A percentile compares a stretch with the other conserved stretches of the same genome.
phyloP scores from a whole-genome alignment of 2,797 vertebrate genomes.

The Discoglossus pictus region DNA sequence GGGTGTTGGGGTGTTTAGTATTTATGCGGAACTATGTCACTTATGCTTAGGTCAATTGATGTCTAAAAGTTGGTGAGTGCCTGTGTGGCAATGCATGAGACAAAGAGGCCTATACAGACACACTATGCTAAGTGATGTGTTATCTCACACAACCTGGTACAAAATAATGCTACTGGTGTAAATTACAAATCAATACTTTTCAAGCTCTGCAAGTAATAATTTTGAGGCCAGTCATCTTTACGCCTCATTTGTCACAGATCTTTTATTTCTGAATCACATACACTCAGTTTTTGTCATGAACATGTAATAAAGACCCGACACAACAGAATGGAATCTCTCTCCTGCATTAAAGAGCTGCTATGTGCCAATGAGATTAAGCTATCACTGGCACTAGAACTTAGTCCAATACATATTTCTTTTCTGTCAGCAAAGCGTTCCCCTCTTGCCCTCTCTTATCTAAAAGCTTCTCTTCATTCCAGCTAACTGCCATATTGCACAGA shows the following conservation, averaged over 20 bases:
- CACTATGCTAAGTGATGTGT: no score
- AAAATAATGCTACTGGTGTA: no score
- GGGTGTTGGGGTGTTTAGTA: no score
- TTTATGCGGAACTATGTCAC: no score
- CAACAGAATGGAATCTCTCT: conserved; percentile 2
- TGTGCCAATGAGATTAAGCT: conserved; percentile 58
- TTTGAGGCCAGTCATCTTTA: no score
- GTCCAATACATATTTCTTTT: conserved; percentile 60
- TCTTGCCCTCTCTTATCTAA: conserved; percentile 67
- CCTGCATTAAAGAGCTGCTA: conserved; percentile 37
- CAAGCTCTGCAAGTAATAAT: no score
- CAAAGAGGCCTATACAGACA: no score
- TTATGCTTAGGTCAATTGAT: no score
- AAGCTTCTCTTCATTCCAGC: conserved; percentile 46
- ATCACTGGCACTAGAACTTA: conserved; percentile 52
- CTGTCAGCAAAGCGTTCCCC: conserved; percentile 66
- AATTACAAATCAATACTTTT: no score
- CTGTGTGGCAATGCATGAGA: no score
- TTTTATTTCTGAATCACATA: neutral
- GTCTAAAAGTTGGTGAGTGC: no score
- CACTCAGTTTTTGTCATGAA: conserved; percentile 4
- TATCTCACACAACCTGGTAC: no score
- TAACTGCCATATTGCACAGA: neutral
- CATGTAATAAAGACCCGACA: conserved; percentile 1
- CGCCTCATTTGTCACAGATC: neutral